These are phyloP conservation scores for Phrynocephalus guinanensis DNA, from an alignment of 2,797 vertebrate genomes.

Conservation along the genomic window DNA sequence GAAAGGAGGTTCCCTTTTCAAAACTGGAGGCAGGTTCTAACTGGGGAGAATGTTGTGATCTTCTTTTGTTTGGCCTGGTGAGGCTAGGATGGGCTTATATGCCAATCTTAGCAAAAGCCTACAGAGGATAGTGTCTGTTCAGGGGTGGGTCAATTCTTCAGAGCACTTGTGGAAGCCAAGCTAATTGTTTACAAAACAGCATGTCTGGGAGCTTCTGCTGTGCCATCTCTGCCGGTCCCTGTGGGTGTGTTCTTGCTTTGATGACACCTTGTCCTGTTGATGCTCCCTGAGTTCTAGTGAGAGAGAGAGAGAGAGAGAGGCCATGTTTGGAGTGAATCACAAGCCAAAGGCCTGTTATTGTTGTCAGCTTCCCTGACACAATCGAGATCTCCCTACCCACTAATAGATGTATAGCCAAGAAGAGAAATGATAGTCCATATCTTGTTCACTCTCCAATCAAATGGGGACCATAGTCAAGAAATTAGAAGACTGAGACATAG, in stretches of 20 bases:
- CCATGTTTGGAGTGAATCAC: not conserved
- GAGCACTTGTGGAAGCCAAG: slow-evolving; percentile 35
- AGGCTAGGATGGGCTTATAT: not conserved
- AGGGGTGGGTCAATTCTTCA: not conserved
- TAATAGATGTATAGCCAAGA: too few species aligned
- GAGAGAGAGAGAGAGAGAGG: not conserved
- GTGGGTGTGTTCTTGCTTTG: not conserved
- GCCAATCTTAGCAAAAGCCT: rapidly evolving
- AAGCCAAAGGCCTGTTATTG: not conserved
- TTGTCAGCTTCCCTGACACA: not conserved
- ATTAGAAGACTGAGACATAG: too few species aligned
- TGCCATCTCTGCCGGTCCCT: not conserved
- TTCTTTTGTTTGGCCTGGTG: slow-evolving; percentile 27
- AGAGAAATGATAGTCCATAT: too few species aligned
- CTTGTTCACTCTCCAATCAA: too few species aligned
- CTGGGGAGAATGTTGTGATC: slow-evolving; percentile 25
- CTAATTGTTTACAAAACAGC: not conserved
- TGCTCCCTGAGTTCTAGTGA: not conserved
- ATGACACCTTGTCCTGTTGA: rapidly evolving
- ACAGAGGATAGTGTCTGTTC: not conserved
- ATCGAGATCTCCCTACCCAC: too few species aligned
- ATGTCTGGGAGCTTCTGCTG: not conserved
- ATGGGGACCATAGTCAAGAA: too few species aligned
- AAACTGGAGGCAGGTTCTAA: slow-evolving; percentile 65
- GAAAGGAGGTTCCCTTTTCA: slow-evolving; percentile 65